These are phyloP conservation scores for Tenthredo mesomela DNA, from an alignment of 2,888 invertebrate species.

Conservation along the genomic window DNA sequence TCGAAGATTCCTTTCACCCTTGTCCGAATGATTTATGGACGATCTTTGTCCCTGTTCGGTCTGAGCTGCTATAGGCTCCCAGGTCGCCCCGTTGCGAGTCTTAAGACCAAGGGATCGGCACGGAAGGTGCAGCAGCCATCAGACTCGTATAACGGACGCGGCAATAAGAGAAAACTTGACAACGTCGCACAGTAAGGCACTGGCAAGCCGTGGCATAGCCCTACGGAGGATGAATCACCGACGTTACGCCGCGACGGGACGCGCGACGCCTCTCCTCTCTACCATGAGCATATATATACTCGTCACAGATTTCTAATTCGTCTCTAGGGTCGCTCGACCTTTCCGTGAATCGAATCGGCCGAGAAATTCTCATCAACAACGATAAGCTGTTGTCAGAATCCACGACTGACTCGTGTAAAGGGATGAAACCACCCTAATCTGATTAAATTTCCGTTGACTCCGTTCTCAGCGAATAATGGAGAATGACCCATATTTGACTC, in stretches of 20 bases:
- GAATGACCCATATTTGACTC: neutral
- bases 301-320: constrained; percentile 21
- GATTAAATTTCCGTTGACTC: neutral
- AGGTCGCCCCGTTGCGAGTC: neutral
- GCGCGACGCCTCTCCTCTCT: constrained; percentile 17
- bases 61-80: neutral
- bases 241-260: neutral
- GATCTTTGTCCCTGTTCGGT: constrained; percentile 1
- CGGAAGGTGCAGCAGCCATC: constrained; percentile 31
- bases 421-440: neutral
- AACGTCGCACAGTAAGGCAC: constrained; percentile 46
- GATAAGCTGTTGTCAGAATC: neutral
- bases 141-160: neutral
- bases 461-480: neutral
- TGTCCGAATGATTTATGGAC: constrained; percentile 7
- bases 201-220: constrained; percentile 19
- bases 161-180: constrained; percentile 41
- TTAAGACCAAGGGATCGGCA: constrained; percentile 16
- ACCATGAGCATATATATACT: neutral
- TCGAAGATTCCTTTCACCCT: neutral
- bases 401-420: neutral
- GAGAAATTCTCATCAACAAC: neutral
- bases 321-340: neutral
- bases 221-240: constrained; percentile 50
- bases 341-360: neutral